phyloP scores from a whole-genome alignment of 2,888 invertebrate species.

The Polydrusus tereticollis region DNA sequence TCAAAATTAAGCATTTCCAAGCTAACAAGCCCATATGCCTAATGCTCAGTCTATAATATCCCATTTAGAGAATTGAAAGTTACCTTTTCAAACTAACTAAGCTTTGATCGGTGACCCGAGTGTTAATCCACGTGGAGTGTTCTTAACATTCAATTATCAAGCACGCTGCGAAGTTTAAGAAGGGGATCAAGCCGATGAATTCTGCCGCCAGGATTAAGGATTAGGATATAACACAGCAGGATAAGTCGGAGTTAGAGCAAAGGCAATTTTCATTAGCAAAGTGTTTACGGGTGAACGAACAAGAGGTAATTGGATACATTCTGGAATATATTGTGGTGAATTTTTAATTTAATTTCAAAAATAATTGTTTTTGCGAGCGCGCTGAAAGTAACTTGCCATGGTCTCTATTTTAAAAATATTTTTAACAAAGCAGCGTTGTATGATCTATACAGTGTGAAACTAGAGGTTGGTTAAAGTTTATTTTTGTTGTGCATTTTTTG shows the following conservation, averaged over 20 bases:
- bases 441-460: no score
- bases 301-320: constrained; percentile 8
- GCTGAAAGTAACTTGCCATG: no score
- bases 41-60: neutral
- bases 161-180: constrained; percentile 13
- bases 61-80: neutral
- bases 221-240: constrained; percentile 6
- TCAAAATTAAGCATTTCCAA: neutral
- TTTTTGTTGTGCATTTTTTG: no score
- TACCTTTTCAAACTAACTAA: neutral
- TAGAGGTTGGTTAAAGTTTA: no score
- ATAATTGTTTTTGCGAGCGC: no score
- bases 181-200: neutral
- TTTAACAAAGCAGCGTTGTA: no score
- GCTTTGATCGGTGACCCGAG: constrained; percentile 19
- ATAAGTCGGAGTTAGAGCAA: constrained; percentile 6
- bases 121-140: neutral
- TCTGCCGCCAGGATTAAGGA: neutral
- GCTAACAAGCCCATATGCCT: neutral
- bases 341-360: neutral
- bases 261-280: constrained; percentile 21
- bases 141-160: constrained; percentile 17
- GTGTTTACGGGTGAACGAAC: constrained; percentile 11
- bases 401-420: no score
- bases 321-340: neutral